phyloP scores from a whole-genome alignment of 2,113 vertebrate genomes.

The Osmerus mordax region DNA sequence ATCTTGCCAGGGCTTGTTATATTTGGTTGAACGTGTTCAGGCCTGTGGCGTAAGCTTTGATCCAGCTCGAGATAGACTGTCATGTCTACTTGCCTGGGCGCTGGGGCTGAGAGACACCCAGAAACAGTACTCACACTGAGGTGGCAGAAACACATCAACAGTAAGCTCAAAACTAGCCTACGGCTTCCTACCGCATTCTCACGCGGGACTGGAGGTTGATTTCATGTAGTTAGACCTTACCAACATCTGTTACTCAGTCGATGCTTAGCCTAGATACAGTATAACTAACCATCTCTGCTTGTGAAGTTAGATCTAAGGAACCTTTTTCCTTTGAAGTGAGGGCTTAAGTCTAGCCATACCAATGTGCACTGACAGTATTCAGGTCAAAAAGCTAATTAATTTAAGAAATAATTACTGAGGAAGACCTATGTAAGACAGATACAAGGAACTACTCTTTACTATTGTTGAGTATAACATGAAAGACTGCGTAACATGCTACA shows the following conservation, averaged over 20 bases:
- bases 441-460: background rate
- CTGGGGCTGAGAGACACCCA: slow-evolving; percentile 3
- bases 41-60: slow-evolving; percentile 34
- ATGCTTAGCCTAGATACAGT: no score
- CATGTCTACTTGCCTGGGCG: slow-evolving; percentile 7
- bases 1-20: slow-evolving; percentile 47
- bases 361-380: slow-evolving; percentile 48
- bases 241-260: no score
- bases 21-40: slow-evolving; percentile 32
- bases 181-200: slow-evolving; percentile 17
- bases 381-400: slow-evolving; percentile 58
- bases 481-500: no score
- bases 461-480: no score
- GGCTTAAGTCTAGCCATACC: slow-evolving; percentile 36
- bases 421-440: slow-evolving; percentile 8
- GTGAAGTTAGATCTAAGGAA: slow-evolving; percentile 49
- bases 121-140: slow-evolving; percentile 15
- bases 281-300: slow-evolving; percentile 2
- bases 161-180: background rate
- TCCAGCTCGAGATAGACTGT: slow-evolving; percentile 16
- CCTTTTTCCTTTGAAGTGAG: slow-evolving; percentile 49
- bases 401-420: slow-evolving; percentile 38
- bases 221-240: no score
- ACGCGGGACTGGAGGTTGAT: no score
- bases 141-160: background rate